Evolutionary conservation across 2,797 vertebrate genomes (phyloP).

Genomic region (Balearica regulorum): DNA sequence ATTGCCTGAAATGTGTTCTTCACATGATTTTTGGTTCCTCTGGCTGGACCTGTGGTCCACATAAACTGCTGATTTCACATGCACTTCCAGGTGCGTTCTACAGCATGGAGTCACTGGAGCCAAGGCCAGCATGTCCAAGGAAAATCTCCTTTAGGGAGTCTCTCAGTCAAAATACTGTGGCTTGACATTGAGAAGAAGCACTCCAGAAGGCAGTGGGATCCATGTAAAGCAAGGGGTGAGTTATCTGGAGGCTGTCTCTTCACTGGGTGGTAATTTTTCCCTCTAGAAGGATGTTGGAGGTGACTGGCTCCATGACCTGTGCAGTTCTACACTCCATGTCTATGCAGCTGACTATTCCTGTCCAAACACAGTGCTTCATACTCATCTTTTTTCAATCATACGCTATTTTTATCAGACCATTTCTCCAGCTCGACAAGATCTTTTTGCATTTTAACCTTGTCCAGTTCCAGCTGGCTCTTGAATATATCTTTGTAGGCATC

Average conservation of each 20-base stretch:
- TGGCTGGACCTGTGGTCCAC: background rate
- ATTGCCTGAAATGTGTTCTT: background rate
- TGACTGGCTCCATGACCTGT: background rate
- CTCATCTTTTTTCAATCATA: background rate
- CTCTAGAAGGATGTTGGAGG: background rate
- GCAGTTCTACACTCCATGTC: background rate
- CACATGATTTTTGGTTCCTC: background rate
- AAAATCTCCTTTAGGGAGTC: background rate
- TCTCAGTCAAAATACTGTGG: background rate
- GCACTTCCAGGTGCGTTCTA: background rate
- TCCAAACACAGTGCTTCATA: background rate
- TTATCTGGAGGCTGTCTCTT: background rate
- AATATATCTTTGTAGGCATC: background rate
- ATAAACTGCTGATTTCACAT: background rate
- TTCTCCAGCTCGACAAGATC: background rate
- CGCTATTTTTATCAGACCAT: background rate
- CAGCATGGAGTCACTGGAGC: background rate
- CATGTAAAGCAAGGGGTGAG: background rate
- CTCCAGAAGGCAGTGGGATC: background rate
- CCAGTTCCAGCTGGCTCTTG: background rate
- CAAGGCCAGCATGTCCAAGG: background rate
- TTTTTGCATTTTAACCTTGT: background rate
- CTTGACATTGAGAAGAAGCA: background rate
- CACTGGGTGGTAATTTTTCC: background rate
- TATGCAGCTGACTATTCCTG: background rate